Evolutionary conservation across 2,888 invertebrate genomes (phyloP), one percentile per base, ranked within the genome.

Genomic region (Opisthograptis luteolata): DNA sequence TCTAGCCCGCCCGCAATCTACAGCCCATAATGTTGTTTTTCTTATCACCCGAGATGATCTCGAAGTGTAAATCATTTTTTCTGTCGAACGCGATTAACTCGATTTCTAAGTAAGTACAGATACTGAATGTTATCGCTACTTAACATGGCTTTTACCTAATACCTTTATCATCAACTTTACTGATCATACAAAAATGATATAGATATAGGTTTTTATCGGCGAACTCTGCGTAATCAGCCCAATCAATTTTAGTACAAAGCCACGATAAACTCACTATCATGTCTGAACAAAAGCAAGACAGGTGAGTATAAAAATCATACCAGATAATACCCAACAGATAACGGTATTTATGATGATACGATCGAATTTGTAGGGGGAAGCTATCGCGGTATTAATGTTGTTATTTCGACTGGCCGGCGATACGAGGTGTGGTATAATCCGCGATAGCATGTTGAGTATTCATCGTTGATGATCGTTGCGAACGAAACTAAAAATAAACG

Each of bases 161-260:
- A 68, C 63, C 57, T 70, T 76, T 80, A 79, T 76, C 79, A 58
- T 65, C 66, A 67, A 72, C 70, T 74, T 73, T 73, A 73, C 73
- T 72, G 73, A 76, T 75, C 78, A 69, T 68, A 74, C 73, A 71
- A 76, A 78, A 76, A 76, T 76, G 78, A 78, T 66, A 68, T 66
- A 65, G 67, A 69, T 74, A 73, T 41, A 61, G 37, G 40, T 42
- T 62, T 68, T 72, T 76, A 77, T 77, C 75, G 59, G 32, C 44
- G 64, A 66, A 70, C 74, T 68, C 68, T 50, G 53, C 63, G 65
- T 81, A 81, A 85, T 83, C 82, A 74, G 64, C 49, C 74, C 81
- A 85, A 85, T 86, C 84, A 84, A 84, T 81, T 81, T 79, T 70
- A 69, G 68, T 71, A 70, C 69, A 70, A 78, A 81, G 81, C 81